Evolutionary conservation across 2,797 vertebrate genomes (phyloP), one percentile per base, ranked within the genome.

Genomic region (Anisognathus igniventris): DNA sequence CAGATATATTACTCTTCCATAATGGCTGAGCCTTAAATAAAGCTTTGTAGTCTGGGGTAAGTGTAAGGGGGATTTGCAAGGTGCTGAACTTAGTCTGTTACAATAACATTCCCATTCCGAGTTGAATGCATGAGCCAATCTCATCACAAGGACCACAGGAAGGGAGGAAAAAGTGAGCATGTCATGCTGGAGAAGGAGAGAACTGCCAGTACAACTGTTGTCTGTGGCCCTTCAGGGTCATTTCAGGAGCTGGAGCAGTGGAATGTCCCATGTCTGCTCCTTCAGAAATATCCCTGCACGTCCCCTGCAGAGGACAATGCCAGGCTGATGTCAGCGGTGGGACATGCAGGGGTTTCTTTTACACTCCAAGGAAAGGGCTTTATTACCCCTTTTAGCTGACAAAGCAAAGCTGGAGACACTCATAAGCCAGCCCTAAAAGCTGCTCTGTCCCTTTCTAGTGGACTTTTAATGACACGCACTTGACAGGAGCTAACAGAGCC

Each of bases 21-120:
- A 96, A 96, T 94, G 94, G 87, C 1, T 94, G 90, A 96, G 90
- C 80, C 71, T 96, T 97, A 95, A 93, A 93, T 93, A 97, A 94
- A 94, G 90, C 92, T 94, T 90, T 93, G 88, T 88, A 95, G 88
- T 94, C 88, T 64, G 30, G 88, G 74, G 80, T 70, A 88, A 91
- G 91, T 12, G 60, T 50, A 54, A 79, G 77, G 61, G 37, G 82
- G 80, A 88, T 95, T 88, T 90, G 86, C 71, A 82, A 87, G 80
- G 86, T 86, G 83, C 61, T 78, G 86, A 90, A 95, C 90, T 95
- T 94, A 37, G 39, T 62, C 93, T 90, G 88, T 60, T 33, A 87
- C 77, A 90, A 6, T 50, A 78, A 93, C 70, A 50, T 60, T 79
- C 70, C 88, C 25, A 6, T 50, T 84, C 83, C 0, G 14, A 48